A percentile compares a stretch with the other conserved stretches of the same genome.
Evolutionary conservation across 2,888 invertebrate species (phyloP).

Genomic region (Muscina levida): DNA sequence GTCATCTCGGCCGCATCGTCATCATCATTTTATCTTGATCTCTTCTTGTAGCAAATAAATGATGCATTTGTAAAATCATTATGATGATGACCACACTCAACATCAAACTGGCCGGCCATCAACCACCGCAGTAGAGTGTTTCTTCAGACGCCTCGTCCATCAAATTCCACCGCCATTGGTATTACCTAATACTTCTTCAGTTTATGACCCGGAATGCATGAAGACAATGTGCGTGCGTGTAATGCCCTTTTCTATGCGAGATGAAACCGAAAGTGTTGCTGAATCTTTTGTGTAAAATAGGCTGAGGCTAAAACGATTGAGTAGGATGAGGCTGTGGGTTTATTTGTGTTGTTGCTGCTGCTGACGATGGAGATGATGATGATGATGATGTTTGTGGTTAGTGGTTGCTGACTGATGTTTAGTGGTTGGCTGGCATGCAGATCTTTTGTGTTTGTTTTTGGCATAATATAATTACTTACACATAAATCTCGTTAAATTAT

Average conservation of each 20-base stretch:
- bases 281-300: background rate
- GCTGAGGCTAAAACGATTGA: background rate
- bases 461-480: conserved; percentile 28
- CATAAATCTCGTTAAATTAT: conserved; percentile 50
- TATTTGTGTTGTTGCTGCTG: background rate
- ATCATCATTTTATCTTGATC: background rate
- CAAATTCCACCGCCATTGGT: background rate
- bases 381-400: too few species aligned
- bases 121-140: background rate
- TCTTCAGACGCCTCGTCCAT: background rate
- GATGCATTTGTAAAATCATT: background rate
- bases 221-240: conserved; percentile 12
- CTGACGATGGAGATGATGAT: background rate
- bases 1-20: conserved; percentile 16
- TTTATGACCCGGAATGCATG: background rate
- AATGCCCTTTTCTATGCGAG: background rate
- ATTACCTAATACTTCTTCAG: conserved; percentile 14
- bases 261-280: background rate
- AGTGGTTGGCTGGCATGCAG: background rate
- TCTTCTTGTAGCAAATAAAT: conserved; percentile 2
- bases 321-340: background rate
- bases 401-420: background rate
- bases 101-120: too few species aligned
- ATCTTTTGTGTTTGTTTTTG: conserved; percentile 10
- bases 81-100: conserved; percentile 5